phyloP scores from a whole-genome alignment of 2,113 vertebrate genomes.

The Axis porcinus region DNA sequence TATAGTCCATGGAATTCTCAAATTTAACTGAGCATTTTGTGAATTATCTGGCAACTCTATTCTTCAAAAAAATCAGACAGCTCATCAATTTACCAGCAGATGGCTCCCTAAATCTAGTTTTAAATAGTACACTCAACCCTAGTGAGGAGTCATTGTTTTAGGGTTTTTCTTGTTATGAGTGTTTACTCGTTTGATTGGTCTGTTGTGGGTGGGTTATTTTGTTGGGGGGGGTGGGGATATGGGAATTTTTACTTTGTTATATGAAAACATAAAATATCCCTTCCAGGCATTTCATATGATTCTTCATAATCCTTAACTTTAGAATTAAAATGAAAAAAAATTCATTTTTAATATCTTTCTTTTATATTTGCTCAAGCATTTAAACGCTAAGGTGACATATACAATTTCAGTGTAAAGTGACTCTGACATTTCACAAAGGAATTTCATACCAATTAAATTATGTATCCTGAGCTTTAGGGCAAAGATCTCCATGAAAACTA shows the following conservation, averaged over 20 bases:
- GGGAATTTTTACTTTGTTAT: not conserved
- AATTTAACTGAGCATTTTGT: not conserved
- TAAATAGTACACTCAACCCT: not conserved
- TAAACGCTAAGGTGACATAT: not conserved
- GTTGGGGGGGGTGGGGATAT: not conserved
- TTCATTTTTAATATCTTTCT: not conserved
- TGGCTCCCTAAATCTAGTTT: conserved; percentile 70
- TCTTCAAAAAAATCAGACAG: not conserved
- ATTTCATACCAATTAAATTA: not conserved
- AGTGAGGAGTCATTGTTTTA: not conserved
- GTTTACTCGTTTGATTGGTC: not conserved
- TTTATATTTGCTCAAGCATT: not conserved
- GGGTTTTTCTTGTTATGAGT: not conserved
- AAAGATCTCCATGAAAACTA: not conserved
- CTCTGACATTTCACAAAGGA: not conserved
- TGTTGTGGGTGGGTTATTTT: not conserved
- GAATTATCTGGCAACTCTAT: not conserved
- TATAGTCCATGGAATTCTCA: not conserved
- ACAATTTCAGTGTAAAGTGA: not conserved
- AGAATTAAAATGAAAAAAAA: not conserved
- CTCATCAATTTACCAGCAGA: conserved; percentile 62
- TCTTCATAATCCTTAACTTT: conserved; percentile 8
- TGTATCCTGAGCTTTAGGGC: not conserved
- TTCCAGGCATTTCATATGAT: not conserved
- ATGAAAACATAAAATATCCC: not conserved